Evolutionary conservation across 2,797 vertebrate species (phyloP).

Genomic region (Monodelphis domestica): DNA sequence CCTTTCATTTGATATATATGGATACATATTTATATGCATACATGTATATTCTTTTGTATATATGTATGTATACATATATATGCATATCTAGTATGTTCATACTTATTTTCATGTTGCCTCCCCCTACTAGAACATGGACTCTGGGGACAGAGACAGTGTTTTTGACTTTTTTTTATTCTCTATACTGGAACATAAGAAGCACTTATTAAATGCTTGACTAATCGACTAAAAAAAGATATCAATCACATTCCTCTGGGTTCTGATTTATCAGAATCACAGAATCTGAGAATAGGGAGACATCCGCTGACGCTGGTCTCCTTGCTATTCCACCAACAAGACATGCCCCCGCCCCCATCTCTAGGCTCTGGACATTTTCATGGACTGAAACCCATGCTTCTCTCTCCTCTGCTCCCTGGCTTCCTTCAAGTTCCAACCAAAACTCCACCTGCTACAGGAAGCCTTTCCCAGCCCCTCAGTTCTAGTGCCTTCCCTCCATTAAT

Average conservation of each 20-base stretch:
- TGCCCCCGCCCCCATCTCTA: not conserved
- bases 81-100: not conserved
- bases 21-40: no score
- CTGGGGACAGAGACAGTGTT: not conserved
- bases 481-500: not conserved
- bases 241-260: not conserved
- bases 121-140: not conserved
- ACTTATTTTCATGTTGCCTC: no score
- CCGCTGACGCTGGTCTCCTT: not conserved
- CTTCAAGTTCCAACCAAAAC: not conserved
- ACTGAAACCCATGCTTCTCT: not conserved
- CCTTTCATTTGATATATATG: not conserved
- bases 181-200: not conserved
- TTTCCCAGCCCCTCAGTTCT: not conserved
- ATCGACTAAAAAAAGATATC: not conserved
- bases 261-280: not conserved
- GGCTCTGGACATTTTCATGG: not conserved
- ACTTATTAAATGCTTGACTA: not conserved
- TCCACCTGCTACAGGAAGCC: not conserved
- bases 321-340: not conserved
- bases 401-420: not conserved
- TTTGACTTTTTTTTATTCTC: not conserved
- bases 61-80: not conserved
- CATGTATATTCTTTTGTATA: not conserved
- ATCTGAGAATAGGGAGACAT: not conserved